Evolutionary conservation across 1,140 invertebrate genomes (phyloP).

Genomic region (Heliconius hermathena): DNA sequence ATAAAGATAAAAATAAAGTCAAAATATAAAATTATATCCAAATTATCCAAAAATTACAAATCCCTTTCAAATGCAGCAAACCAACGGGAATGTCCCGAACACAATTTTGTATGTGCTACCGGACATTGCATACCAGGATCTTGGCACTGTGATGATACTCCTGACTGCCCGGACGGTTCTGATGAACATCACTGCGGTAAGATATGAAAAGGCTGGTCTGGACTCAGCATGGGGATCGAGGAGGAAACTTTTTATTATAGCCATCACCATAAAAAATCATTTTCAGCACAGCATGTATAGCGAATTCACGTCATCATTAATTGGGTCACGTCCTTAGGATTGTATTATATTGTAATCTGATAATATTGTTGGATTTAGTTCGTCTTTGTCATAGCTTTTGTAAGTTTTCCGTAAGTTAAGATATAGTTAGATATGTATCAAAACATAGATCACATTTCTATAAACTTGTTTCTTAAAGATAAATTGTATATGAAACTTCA

Average conservation of each 20-base stretch:
- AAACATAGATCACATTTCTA: neutral
- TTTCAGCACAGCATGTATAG: constrained; percentile 28
- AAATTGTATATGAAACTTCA: neutral
- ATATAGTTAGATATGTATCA: neutral
- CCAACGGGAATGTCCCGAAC: constrained; percentile 80
- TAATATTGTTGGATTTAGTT: neutral
- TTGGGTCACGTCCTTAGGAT: neutral
- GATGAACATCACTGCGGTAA: constrained; percentile 88
- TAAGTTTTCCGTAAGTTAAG: neutral
- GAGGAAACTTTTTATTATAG: neutral
- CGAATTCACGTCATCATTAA: constrained; percentile 15
- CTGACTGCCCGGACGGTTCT: constrained; percentile 86
- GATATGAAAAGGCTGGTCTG: constrained; percentile 45
- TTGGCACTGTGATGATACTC: constrained; percentile 87
- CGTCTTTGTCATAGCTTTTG: neutral
- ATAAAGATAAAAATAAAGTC: no score
- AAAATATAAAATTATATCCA: neutral
- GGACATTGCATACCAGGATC: constrained; percentile 87
- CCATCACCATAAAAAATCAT: neutral
- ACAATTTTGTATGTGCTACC: constrained; percentile 84
- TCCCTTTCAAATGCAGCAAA: constrained; percentile 37
- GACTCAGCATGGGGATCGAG: neutral
- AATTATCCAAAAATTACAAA: constrained; percentile 10
- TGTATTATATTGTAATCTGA: neutral
- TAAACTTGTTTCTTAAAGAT: neutral